Conservation (phyloP, 2,888 invertebrate species). For the Periphyllus acericola region DNA sequence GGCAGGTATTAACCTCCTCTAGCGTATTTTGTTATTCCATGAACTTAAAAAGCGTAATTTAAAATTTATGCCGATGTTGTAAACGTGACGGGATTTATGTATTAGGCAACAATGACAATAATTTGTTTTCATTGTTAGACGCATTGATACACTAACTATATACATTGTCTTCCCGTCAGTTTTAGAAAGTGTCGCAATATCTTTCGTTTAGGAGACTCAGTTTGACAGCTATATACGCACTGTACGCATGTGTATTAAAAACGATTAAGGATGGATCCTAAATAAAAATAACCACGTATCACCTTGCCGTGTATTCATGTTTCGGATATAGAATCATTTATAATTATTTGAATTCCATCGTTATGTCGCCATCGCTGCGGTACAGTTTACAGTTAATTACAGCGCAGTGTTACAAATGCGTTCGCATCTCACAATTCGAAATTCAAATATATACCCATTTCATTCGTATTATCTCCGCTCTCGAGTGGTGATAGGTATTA, state of each 20-base stretch:
- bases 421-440: neutral
- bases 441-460: neutral
- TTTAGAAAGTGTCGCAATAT: slow-evolving; percentile 57
- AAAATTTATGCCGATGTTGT: slow-evolving; percentile 52
- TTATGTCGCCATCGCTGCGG: neutral
- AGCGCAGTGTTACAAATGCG: neutral
- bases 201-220: slow-evolving; percentile 11
- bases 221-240: slow-evolving; percentile 12
- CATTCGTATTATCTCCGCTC: slow-evolving; percentile 9
- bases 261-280: slow-evolving; percentile 10
- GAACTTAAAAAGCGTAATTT: slow-evolving; percentile 53
- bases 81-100: slow-evolving; percentile 55
- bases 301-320: neutral
- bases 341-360: neutral
- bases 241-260: neutral
- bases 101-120: slow-evolving; percentile 54
- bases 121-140: slow-evolving; percentile 57
- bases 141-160: slow-evolving; percentile 47
- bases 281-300: neutral
- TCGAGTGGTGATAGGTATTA: slow-evolving; percentile 18
- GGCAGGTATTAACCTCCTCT: too few relatives aligned
- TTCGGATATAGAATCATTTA: neutral
- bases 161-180: slow-evolving; percentile 43
- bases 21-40: slow-evolving; percentile 16
- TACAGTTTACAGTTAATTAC: neutral